Evolutionary conservation across 2,797 vertebrate species (phyloP).

Genomic region (Telmatherina bonti): DNA sequence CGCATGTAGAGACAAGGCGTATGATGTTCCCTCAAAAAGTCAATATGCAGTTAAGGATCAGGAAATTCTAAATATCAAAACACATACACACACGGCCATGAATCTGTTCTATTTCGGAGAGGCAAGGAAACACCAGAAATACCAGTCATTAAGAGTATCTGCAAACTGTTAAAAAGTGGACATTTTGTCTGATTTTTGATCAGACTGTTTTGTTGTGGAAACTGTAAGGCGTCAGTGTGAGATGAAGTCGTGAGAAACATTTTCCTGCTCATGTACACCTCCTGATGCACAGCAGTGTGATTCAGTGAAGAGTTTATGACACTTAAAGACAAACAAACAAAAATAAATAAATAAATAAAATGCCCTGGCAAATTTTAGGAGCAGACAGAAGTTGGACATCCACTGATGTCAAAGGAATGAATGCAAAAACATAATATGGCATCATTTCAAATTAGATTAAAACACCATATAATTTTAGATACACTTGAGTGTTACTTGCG

Average conservation of each 20-base stretch:
- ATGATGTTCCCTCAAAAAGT: background rate
- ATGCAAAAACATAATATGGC: slow-evolving; percentile 39
- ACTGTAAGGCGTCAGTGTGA: slow-evolving; percentile 9
- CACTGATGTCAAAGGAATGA: slow-evolving; percentile 48
- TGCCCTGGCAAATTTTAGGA: slow-evolving; percentile 12
- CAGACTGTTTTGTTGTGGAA: background rate
- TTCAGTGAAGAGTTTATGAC: slow-evolving; percentile 20
- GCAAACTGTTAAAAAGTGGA: slow-evolving; percentile 3
- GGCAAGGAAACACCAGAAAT: background rate
- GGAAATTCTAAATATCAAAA: slow-evolving; percentile 5
- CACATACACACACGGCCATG: background rate
- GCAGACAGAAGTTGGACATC: slow-evolving; percentile 33
- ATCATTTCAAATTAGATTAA: slow-evolving; percentile 71
- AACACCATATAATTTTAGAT: slow-evolving; percentile 78
- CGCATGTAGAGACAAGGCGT: background rate
- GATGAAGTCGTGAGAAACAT: slow-evolving; percentile 31
- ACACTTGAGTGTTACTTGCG: slow-evolving; percentile 78
- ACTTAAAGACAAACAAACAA: too few relatives aligned
- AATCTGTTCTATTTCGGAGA: background rate
- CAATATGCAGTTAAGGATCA: background rate
- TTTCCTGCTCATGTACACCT: slow-evolving; percentile 17
- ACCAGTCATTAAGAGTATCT: background rate
- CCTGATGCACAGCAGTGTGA: slow-evolving; percentile 5
- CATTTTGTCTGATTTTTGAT: background rate
- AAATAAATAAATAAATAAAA: slow-evolving; percentile 28